Conservation (phyloP, 1,140 invertebrate genomes). For the Pomacea maculata region DNA sequence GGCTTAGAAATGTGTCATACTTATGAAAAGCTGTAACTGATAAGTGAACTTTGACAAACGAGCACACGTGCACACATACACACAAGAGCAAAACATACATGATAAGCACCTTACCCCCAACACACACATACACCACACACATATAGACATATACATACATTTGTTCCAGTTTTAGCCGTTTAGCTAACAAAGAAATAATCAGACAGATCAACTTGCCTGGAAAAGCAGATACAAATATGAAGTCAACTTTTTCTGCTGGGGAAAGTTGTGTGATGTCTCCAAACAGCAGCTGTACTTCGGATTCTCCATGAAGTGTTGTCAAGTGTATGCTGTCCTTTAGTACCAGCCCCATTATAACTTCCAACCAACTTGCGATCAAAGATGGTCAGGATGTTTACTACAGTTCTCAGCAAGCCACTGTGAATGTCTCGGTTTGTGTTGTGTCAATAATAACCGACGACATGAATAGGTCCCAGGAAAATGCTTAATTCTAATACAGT, state of each 20-base stretch:
- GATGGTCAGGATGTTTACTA: too few species aligned
- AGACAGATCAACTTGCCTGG: slow-evolving; percentile 36
- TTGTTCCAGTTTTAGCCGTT: too few species aligned
- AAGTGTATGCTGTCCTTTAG: slow-evolving; percentile 33
- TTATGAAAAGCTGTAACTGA: background rate
- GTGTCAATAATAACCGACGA: too few species aligned
- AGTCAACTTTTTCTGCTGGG: slow-evolving; percentile 53
- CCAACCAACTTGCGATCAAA: too few species aligned
- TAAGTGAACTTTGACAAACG: background rate
- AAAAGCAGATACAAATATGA: slow-evolving; percentile 63
- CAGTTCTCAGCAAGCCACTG: too few species aligned
- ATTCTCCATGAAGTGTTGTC: slow-evolving; percentile 43
- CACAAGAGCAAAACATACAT: background rate
- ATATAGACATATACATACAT: background rate
- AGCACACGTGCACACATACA: background rate
- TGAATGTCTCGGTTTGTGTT: too few species aligned
- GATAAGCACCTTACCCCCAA: too few species aligned
- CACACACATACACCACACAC: background rate
- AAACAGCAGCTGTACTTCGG: slow-evolving; percentile 52
- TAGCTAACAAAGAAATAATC: too few species aligned
- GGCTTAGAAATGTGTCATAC: background rate
- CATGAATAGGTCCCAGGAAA: too few species aligned
- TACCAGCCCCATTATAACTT: slow-evolving; percentile 17
- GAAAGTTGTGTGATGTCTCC: slow-evolving; percentile 60
- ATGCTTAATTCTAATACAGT: too few species aligned